These are phyloP conservation scores for Ceratina japonica DNA, from an alignment of 1,140 invertebrate species.

Conservation along the genomic window DNA sequence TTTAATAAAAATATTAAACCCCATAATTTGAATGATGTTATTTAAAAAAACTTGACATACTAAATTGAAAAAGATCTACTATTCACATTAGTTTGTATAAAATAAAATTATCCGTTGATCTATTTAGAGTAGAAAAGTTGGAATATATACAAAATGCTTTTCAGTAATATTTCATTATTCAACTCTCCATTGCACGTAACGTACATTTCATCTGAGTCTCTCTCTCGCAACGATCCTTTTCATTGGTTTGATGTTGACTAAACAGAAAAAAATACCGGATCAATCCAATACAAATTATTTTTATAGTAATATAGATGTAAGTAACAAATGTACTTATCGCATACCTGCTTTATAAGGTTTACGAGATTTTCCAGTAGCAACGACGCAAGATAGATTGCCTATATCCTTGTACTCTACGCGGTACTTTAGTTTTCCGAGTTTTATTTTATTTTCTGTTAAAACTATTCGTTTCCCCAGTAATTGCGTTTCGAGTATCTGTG, in stretches of 20 bases:
- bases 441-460: slow-evolving; percentile 14
- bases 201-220: not conserved
- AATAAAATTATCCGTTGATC: not conserved
- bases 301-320: not conserved
- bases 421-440: slow-evolving; percentile 26
- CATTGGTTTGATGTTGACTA: slow-evolving; percentile 28
- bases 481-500: slow-evolving; percentile 9
- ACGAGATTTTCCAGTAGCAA: not conserved
- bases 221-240: not conserved
- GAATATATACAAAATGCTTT: not conserved
- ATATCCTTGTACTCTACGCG: not conserved
- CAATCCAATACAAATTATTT: not conserved
- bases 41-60: not conserved
- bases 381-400: not conserved
- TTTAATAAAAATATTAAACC: slow-evolving; percentile 68
- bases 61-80: not conserved
- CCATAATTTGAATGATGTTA: not conserved
- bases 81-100: not conserved
- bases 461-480: not conserved
- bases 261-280: not conserved
- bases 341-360: slow-evolving; percentile 24
- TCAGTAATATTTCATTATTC: not conserved
- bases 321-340: no score
- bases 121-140: not conserved
- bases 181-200: not conserved